Evolutionary conservation across 2,888 invertebrate genomes (phyloP), one percentile per base, ranked within the genome.

Genomic region (Macroteleia sp.): DNA sequence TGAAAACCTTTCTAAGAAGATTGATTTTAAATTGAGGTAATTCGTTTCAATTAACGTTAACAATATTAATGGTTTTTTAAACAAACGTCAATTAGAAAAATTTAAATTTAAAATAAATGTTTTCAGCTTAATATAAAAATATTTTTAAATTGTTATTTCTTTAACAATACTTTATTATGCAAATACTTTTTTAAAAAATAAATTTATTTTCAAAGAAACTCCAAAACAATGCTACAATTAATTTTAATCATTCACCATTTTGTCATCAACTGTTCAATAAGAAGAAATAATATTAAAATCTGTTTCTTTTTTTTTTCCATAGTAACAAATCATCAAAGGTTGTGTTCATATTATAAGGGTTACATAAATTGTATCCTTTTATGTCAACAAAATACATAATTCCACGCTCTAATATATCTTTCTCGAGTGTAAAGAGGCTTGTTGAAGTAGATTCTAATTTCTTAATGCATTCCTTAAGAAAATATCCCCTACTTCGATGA

Each of bases 401-500:
- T 14, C 14, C 19, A 3, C 30, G 17, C 3, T 42, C 30, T 52
- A 62, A 71, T 62, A 54, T 48, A 71, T 71, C 62, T 64, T 57
- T 25, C 14, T 22, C 1, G 32, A 67, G 67, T 75, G 74, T 54
- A 67, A 75, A 75, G 74, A 54, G 54, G 39, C 59, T 75, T 62
- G 61, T 69, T 69, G 62, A 62, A 54, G 75, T 48, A 41, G 67
- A 69, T 61, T 75, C 56, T 75, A 75, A 75, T 75, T 75, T 67
- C 75, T 67, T 67, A 67, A 75, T 62, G 77, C 61, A 61, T 56
- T 67, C 32, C 50, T 69, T 77, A 64, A 77, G 77, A 71, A 64
- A 73, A 66, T 71, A 73, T 73, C 62, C 56, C 69, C 69, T 20
- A 32, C 69, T 67, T 70, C 78, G 74, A 62, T 89, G 88, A 88